A percentile compares a stretch with the other conserved stretches of the same genome.
Evolutionary conservation across 2,888 invertebrate species (phyloP).

Genomic region (Macrophya annulata): DNA sequence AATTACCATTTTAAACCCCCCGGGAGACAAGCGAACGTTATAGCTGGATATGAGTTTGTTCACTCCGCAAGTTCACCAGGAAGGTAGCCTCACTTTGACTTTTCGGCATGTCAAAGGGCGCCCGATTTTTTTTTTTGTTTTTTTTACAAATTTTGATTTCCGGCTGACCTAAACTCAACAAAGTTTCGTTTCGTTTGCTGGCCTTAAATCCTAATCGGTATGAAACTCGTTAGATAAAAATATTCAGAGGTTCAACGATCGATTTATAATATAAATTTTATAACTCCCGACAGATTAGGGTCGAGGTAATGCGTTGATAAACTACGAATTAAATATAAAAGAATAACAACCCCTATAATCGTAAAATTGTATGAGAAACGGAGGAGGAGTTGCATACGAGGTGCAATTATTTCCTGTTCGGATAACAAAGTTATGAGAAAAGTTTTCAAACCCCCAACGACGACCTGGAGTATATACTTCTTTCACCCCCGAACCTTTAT

Average conservation of each 20-base stretch:
- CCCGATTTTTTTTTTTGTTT: slow-evolving; percentile 11
- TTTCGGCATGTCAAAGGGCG: not conserved
- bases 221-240: not conserved
- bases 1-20: slow-evolving; percentile 68
- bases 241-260: not conserved
- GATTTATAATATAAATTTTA: too few species aligned
- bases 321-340: not conserved
- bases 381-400: slow-evolving; percentile 39
- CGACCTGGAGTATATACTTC: slow-evolving; percentile 32
- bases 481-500: not conserved
- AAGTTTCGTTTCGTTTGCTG: not conserved
- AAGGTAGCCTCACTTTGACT: not conserved
- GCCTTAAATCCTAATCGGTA: not conserved
- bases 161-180: not conserved
- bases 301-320: slow-evolving; percentile 44
- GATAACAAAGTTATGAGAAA: slow-evolving; percentile 56
- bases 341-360: slow-evolving; percentile 53
- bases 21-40: slow-evolving; percentile 60
- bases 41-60: slow-evolving; percentile 54
- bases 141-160: not conserved
- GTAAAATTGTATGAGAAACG: slow-evolving; percentile 36
- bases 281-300: too few species aligned
- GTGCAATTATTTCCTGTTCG: slow-evolving; percentile 54
- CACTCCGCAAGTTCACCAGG: slow-evolving; percentile 30
- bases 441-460: slow-evolving; percentile 47